Conservation (phyloP, 2,797 vertebrate genomes). For the Rhinoraja longicauda region DNA sequence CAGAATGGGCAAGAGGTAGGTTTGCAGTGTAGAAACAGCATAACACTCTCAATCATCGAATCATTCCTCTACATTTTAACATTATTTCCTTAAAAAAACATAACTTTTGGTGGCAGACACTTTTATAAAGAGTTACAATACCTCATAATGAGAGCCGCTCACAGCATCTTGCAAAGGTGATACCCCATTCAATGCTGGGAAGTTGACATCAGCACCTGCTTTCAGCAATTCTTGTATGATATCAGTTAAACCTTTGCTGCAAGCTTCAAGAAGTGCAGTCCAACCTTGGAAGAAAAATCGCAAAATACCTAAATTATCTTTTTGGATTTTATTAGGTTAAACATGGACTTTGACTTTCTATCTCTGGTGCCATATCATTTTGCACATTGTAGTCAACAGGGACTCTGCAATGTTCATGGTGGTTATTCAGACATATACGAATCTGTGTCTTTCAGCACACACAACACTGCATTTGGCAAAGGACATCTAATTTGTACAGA, state of each 20-base stretch:
- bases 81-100: neutral
- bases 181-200: conserved; percentile 56
- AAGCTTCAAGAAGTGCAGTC: conserved; percentile 75
- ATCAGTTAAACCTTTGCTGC: conserved; percentile 51
- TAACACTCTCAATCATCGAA: neutral
- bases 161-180: conserved; percentile 73
- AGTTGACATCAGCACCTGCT: conserved; percentile 67
- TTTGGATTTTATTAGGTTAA: neutral
- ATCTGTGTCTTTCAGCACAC: too few species aligned
- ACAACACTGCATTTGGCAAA: neutral
- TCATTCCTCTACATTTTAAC: neutral
- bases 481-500: neutral
- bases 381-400: neutral
- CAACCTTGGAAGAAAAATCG: conserved; percentile 63
- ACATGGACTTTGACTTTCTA: neutral
- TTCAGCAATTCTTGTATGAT: conserved; percentile 67
- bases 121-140: conserved; percentile 45
- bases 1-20: neutral
- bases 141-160: conserved; percentile 60
- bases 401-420: neutral
- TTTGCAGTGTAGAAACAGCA: neutral
- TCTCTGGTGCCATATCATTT: neutral
- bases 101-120: neutral
- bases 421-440: neutral
- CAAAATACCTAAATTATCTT: neutral